Conservation (phyloP, 2,888 invertebrate species). For the Drosophila helvetica region DNA sequence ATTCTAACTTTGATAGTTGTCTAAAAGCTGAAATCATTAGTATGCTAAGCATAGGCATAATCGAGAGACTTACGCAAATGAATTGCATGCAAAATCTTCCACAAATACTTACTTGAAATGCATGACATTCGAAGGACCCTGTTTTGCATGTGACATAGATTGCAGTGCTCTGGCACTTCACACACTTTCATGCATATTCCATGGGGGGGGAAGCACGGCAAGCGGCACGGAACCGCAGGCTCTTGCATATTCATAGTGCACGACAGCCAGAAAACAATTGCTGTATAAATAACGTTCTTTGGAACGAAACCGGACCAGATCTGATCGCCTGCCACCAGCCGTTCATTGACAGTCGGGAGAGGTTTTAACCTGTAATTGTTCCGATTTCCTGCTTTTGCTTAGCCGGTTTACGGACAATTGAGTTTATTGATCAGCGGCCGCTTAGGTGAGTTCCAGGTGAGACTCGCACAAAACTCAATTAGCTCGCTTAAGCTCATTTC, state of each 20-base stretch:
- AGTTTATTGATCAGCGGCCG: conserved; percentile 49
- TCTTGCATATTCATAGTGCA: conserved; percentile 29
- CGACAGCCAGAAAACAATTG: conserved; percentile 29
- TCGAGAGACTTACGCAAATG: not conserved
- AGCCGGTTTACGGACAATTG: conserved; percentile 39
- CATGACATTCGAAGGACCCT: conserved; percentile 17
- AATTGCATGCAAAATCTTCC: not conserved
- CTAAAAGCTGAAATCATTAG: not conserved
- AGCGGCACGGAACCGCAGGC: not conserved
- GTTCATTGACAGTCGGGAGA: conserved; percentile 37
- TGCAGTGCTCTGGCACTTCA: conserved; percentile 17
- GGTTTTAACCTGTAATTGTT: conserved; percentile 32
- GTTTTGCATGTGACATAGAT: conserved; percentile 65
- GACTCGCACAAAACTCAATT: conserved; percentile 56
- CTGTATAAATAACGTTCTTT: conserved; percentile 17
- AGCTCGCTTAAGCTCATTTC: conserved; percentile 70
- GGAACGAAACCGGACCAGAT: conserved; percentile 26
- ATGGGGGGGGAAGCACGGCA: not conserved
- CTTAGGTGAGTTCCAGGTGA: not conserved
- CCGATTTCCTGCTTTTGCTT: conserved; percentile 3
- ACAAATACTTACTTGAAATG: conserved; percentile 1
- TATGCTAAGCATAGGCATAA: not conserved
- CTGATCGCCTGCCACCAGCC: conserved; percentile 10
- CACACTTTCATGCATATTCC: conserved; percentile 24
- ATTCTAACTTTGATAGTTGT: not conserved